Conservation (phyloP, 2,888 invertebrate genomes). For the Gastracanthus pulcherrimus region DNA sequence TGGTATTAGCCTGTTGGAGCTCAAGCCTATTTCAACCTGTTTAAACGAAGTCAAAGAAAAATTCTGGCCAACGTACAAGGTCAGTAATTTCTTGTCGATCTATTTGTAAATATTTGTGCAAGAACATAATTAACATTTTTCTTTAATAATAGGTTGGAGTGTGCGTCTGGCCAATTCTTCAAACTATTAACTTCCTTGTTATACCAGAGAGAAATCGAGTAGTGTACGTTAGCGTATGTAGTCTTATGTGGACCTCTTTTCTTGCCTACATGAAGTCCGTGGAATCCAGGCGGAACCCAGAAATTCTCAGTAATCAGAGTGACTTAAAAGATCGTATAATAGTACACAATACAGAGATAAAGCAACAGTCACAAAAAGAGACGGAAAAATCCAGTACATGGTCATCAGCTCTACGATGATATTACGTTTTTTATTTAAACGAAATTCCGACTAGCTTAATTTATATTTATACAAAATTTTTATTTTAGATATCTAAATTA, state of each 20-base stretch:
- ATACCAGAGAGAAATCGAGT: conserved; percentile 87
- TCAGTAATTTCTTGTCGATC: conserved; percentile 67
- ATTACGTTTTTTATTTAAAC: background rate
- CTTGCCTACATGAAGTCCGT: conserved; percentile 88
- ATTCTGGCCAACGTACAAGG: conserved; percentile 87
- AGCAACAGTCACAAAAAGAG: conserved; percentile 14
- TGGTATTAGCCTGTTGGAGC: conserved; percentile 86
- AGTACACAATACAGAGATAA: background rate
- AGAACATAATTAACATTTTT: conserved; percentile 21
- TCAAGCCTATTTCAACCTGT: conserved; percentile 83
- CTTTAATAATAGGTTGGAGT: conserved; percentile 81
- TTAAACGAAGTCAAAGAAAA: conserved; percentile 85
- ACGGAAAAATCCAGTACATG: conserved; percentile 28
- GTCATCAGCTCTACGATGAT: conserved; percentile 48
- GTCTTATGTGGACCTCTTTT: conserved; percentile 87
- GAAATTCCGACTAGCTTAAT: conserved; percentile 45
- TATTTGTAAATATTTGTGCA: background rate
- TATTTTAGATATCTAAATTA: conserved; percentile 44
- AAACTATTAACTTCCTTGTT: conserved; percentile 86
- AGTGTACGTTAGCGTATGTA: conserved; percentile 85
- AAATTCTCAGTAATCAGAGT: conserved; percentile 1
- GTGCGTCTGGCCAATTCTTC: conserved; percentile 85
- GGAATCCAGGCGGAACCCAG: conserved; percentile 68
- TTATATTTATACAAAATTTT: conserved; percentile 51
- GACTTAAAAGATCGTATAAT: conserved; percentile 30